phyloP scores from a whole-genome alignment of 2,888 invertebrate species.

The Standfussiana lucernea region DNA sequence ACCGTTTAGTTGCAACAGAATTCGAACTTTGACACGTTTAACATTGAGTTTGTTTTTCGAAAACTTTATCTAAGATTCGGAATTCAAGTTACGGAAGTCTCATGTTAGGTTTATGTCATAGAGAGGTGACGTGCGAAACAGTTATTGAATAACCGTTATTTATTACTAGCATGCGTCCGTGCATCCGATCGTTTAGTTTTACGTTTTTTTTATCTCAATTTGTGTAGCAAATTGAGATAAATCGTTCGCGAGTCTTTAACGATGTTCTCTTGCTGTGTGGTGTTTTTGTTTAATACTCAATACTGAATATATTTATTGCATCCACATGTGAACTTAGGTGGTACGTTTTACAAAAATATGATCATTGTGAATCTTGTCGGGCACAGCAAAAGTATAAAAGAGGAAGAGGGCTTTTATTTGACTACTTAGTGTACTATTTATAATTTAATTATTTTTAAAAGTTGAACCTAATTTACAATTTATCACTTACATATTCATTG shows the following conservation, averaged over 20 bases:
- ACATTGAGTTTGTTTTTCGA: not conserved
- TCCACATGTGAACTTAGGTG: too few relatives aligned
- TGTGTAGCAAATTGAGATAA: too few relatives aligned
- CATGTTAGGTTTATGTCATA: slow-evolving; percentile 45
- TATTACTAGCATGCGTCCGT: slow-evolving; percentile 55
- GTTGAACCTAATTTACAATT: too few relatives aligned
- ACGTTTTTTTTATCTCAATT: slow-evolving; percentile 62
- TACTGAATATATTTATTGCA: too few relatives aligned
- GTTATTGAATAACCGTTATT: slow-evolving; percentile 69
- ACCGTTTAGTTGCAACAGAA: not conserved
- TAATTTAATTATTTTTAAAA: too few relatives aligned
- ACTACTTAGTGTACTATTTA: too few relatives aligned
- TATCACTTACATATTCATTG: too few relatives aligned
- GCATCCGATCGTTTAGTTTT: slow-evolving; percentile 54
- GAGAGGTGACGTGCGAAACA: slow-evolving; percentile 53
- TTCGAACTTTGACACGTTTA: not conserved
- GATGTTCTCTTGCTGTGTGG: slow-evolving; percentile 22
- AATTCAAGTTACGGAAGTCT: slow-evolving; percentile 8
- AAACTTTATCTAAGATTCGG: not conserved
- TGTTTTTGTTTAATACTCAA: slow-evolving; percentile 1
- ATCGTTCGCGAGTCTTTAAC: slow-evolving; percentile 46
- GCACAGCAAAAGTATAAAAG: too few relatives aligned
- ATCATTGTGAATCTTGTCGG: too few relatives aligned
- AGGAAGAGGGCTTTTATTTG: too few relatives aligned
- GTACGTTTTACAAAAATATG: too few relatives aligned